A percentile compares a stretch with the other conserved stretches of the same genome.
These are phyloP conservation scores for Eleutherodactylus coqui DNA, from an alignment of 2,797 vertebrate species.

Conservation along the genomic window DNA sequence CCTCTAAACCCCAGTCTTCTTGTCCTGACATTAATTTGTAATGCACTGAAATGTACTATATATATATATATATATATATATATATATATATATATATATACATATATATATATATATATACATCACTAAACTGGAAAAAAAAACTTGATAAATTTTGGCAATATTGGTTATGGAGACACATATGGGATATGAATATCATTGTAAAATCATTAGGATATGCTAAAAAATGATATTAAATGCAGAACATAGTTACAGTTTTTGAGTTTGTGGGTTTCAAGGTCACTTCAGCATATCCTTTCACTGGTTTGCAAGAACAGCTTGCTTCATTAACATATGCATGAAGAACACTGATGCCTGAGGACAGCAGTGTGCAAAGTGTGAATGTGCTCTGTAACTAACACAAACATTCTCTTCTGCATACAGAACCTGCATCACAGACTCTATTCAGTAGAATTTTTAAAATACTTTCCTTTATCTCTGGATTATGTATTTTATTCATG, in stretches of 20 bases:
- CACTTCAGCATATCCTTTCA: neutral
- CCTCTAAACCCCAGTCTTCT: neutral
- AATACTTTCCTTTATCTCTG: neutral
- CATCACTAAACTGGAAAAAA: neutral
- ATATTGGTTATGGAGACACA: neutral
- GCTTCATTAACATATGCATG: slow-evolving; percentile 52
- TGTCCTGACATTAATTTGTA: neutral
- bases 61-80: neutral
- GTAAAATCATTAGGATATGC: neutral
- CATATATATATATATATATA: no score
- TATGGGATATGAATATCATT: neutral
- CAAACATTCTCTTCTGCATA: neutral
- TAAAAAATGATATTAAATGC: neutral
- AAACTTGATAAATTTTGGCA: neutral
- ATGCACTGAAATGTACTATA: neutral
- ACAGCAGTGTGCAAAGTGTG: slow-evolving; percentile 21
- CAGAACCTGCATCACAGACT: neutral
- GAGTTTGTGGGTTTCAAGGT: slow-evolving; percentile 13
- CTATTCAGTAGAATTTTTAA: neutral
- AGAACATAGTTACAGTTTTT: neutral
- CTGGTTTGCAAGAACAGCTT: slow-evolving; percentile 24
- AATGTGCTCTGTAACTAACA: slow-evolving; percentile 33
- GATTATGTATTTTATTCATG: neutral
- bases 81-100: neutral
- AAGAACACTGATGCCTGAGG: slow-evolving; percentile 36